These are phyloP conservation scores for Larimichthys polyactis DNA, from an alignment of 2,113 vertebrate species.

Conservation along the genomic window DNA sequence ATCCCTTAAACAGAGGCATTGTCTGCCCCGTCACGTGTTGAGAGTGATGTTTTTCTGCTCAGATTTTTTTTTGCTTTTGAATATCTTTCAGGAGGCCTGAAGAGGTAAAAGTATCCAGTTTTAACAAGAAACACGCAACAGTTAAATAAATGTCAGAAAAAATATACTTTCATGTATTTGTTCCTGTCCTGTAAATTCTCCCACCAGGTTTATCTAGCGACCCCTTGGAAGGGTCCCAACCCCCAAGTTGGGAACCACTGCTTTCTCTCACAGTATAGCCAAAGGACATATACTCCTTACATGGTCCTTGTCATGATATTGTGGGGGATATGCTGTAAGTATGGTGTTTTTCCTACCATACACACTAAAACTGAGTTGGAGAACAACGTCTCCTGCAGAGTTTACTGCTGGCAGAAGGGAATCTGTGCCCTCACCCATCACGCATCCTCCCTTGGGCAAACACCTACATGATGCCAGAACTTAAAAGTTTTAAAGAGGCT, in stretches of 20 bases:
- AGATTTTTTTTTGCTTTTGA: neutral
- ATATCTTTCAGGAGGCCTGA: conserved; percentile 8
- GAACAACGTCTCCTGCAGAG: conserved; percentile 46
- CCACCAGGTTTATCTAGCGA: conserved; percentile 3
- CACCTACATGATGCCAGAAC: conserved; percentile 50
- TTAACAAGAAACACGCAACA: conserved; percentile 23
- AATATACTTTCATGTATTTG: conserved; percentile 1
- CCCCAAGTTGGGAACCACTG: neutral
- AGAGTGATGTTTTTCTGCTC: neutral
- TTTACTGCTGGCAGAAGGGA: conserved; percentile 50
- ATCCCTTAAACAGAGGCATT: neutral
- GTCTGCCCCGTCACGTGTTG: neutral
- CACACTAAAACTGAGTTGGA: neutral
- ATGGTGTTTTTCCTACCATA: conserved; percentile 23
- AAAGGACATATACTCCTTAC: neutral
- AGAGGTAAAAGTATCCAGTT: conserved; percentile 18
- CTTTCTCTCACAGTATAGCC: neutral
- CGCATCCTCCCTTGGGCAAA: conserved; percentile 38
- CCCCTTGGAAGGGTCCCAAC: neutral
- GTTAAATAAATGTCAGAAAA: conserved; percentile 27
- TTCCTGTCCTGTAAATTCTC: neutral
- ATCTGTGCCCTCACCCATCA: conserved; percentile 37
- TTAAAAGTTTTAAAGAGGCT: conserved; percentile 50
- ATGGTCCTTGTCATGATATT: neutral
- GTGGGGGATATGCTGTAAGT: neutral